phyloP scores from a whole-genome alignment of 1,140 invertebrate species.

The Battus philenor region DNA sequence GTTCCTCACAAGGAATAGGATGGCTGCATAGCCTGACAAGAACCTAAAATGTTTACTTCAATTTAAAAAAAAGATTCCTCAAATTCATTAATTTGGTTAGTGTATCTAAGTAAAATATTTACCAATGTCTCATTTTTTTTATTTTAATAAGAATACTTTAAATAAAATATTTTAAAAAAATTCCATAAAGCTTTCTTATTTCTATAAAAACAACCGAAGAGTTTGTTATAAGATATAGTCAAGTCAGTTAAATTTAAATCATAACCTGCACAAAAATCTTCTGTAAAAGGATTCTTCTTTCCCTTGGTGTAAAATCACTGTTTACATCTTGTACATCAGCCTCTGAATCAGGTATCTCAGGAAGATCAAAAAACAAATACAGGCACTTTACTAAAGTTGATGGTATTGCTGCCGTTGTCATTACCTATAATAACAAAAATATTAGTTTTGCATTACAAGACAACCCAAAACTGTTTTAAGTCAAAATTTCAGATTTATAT shows the following conservation, averaged over 20 bases:
- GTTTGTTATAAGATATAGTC: too few species aligned
- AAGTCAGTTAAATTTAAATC: too few species aligned
- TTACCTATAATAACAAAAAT: conserved; percentile 80
- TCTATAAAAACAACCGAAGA: too few species aligned
- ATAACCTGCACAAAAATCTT: conserved; percentile 98
- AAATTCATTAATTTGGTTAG: not conserved
- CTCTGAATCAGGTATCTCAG: conserved; percentile 89
- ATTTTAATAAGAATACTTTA: too few species aligned
- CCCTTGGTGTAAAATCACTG: conserved; percentile 93
- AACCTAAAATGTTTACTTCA: conserved; percentile 77
- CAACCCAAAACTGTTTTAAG: too few species aligned
- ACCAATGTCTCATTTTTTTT: too few species aligned
- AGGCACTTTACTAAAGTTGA: conserved; percentile 99
- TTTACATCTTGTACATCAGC: conserved; percentile 82
- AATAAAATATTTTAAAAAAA: too few species aligned
- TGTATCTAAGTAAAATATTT: too few species aligned
- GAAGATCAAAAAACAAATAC: conserved; percentile 98
- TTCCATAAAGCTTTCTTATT: too few species aligned
- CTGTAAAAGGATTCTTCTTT: conserved; percentile 93
- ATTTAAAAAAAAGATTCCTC: conserved; percentile 1
- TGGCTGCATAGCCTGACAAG: conserved; percentile 95
- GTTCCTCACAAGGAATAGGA: conserved; percentile 94
- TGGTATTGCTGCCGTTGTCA: conserved; percentile 96
- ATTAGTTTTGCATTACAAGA: too few species aligned
- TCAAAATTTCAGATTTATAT: too few species aligned